A percentile compares a stretch with the other conserved stretches of the same genome.
phyloP scores from a whole-genome alignment of 2,113 vertebrate genomes.

The Pyrgilauda ruficollis region DNA sequence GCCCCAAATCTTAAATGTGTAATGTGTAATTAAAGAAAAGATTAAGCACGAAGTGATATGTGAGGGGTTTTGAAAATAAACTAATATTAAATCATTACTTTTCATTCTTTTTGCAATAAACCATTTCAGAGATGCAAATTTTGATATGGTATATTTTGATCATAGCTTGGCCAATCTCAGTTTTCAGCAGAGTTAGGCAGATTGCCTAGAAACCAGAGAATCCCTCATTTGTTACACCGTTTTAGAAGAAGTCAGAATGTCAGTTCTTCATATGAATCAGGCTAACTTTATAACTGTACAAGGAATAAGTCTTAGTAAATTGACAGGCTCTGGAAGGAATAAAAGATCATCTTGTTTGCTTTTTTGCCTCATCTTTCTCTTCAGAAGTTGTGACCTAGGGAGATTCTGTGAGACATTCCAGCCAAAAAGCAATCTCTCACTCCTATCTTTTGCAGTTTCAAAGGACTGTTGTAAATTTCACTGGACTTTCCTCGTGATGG shows the following conservation, averaged over 20 bases:
- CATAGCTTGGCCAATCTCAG: not conserved
- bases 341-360: not conserved
- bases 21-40: slow-evolving; percentile 38
- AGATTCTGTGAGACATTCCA: not conserved
- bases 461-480: not conserved
- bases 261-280: not conserved
- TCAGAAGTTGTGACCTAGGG: not conserved
- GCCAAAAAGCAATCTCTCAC: not conserved
- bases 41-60: not conserved
- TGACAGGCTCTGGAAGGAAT: not conserved
- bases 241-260: not conserved
- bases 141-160: not conserved
- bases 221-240: not conserved
- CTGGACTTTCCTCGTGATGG: not conserved
- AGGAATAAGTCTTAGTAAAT: not conserved
- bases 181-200: not conserved
- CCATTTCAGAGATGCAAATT: not conserved
- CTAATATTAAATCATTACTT: not conserved
- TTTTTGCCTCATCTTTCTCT: not conserved
- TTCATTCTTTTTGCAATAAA: not conserved
- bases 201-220: not conserved
- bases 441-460: not conserved
- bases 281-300: not conserved
- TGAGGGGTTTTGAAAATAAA: not conserved
- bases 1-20: not conserved